These are phyloP conservation scores for Pomatorhinus ruficollis DNA, from an alignment of 2,113 vertebrate species.

Conservation along the genomic window DNA sequence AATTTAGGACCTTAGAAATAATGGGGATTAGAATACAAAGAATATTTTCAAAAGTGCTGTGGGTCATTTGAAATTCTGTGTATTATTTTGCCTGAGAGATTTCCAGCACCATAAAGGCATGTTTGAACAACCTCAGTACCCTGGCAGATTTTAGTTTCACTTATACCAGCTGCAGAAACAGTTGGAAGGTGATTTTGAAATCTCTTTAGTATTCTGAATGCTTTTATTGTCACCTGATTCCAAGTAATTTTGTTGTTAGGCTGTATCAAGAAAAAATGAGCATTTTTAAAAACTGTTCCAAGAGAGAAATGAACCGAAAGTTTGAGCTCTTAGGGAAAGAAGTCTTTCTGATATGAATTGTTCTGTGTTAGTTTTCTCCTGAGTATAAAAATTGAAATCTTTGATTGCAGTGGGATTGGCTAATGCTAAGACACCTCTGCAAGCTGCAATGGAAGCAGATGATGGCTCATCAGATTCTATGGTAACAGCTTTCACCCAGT, in stretches of 20 bases:
- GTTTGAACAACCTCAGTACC: neutral
- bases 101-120: neutral
- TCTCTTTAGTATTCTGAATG: neutral
- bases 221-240: neutral
- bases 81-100: neutral
- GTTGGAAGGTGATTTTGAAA: constrained; percentile 1
- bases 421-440: neutral
- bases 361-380: neutral
- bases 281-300: neutral
- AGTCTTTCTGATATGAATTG: neutral
- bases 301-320: neutral
- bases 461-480: neutral
- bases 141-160: neutral
- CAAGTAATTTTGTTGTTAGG: neutral
- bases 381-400: neutral
- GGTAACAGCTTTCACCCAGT: neutral
- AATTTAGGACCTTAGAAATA: neutral
- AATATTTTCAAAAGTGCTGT: neutral
- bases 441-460: neutral
- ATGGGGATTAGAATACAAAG: neutral
- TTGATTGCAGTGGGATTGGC: neutral
- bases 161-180: constrained; percentile 12
- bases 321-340: neutral
- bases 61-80: neutral
- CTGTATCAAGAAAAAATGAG: neutral